Conservation (phyloP, 2,113 vertebrate species). For the Talpa occidentalis region DNA sequence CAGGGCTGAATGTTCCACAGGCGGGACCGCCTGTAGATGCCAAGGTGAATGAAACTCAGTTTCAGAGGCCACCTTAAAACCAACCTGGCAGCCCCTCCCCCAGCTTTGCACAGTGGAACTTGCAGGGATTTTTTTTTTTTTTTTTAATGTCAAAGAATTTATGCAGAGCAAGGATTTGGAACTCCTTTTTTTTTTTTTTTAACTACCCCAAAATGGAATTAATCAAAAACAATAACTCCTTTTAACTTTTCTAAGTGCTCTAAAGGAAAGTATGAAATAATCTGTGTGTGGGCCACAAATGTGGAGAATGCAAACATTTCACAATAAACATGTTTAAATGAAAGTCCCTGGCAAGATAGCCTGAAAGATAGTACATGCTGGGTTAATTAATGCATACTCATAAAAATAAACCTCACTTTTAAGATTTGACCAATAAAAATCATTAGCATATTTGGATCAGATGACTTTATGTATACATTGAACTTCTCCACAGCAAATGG, state of each 20-base stretch:
- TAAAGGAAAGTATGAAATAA: conserved; percentile 96
- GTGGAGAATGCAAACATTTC: conserved; percentile 99
- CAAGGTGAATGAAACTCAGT: conserved; percentile 66
- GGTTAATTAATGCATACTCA: conserved; percentile 97
- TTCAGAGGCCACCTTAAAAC: conserved; percentile 69
- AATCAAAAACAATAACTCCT: conserved; percentile 99
- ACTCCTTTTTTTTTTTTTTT: conserved; percentile 56
- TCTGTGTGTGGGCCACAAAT: conserved; percentile 98
- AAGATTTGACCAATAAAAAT: conserved; percentile 97
- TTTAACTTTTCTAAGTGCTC: conserved; percentile 94
- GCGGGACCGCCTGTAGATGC: conserved; percentile 46
- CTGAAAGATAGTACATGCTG: conserved; percentile 98
- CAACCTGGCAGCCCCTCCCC: not conserved
- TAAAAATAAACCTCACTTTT: conserved; percentile 98
- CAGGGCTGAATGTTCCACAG: conserved; percentile 64
- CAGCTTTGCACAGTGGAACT: conserved; percentile 61
- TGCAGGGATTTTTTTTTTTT: conserved; percentile 60
- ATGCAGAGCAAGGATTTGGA: conserved; percentile 82
- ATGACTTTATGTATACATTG: conserved; percentile 87
- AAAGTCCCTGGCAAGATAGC: conserved; percentile 96
- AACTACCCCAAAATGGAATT: conserved; percentile 89
- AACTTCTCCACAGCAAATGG: conserved; percentile 80
- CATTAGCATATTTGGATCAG: conserved; percentile 94
- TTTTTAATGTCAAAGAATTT: conserved; percentile 78
- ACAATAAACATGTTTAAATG: conserved; percentile 99